Conservation (phyloP, 2,797 vertebrate species). For the Myotis myotis region DNA sequence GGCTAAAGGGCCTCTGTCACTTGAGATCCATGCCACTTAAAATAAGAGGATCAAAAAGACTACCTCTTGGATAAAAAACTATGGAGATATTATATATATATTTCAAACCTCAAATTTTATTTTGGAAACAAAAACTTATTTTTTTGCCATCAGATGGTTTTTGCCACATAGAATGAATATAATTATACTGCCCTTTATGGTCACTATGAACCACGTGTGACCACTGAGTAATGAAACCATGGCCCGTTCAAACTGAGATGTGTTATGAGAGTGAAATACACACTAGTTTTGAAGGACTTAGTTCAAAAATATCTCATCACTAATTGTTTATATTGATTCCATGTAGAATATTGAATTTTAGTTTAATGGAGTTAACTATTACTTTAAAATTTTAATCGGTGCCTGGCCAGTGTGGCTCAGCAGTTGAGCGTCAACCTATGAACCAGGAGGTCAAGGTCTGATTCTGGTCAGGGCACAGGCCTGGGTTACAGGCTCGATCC, state of each 20-base stretch:
- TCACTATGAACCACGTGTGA: rapidly evolving
- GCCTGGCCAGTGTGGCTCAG: background rate
- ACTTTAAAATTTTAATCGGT: background rate
- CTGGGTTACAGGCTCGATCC: too few species aligned
- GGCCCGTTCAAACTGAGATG: background rate
- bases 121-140: background rate
- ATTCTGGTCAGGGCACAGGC: too few species aligned
- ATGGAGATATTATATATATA: background rate
- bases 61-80: background rate
- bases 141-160: background rate
- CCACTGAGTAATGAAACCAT: background rate
- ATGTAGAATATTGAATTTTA: background rate
- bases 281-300: background rate
- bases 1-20: background rate
- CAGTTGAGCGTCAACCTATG: too few species aligned
- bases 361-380: background rate
- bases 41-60: background rate
- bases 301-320: background rate
- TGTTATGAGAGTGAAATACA: background rate
- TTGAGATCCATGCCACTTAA: background rate
- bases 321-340: background rate
- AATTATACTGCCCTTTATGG: background rate
- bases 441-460: too few species aligned
- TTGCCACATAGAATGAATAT: background rate
- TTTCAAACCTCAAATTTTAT: constrained; percentile 8